phyloP scores from a whole-genome alignment of 2,888 invertebrate species.

The Agrotis segetum region DNA sequence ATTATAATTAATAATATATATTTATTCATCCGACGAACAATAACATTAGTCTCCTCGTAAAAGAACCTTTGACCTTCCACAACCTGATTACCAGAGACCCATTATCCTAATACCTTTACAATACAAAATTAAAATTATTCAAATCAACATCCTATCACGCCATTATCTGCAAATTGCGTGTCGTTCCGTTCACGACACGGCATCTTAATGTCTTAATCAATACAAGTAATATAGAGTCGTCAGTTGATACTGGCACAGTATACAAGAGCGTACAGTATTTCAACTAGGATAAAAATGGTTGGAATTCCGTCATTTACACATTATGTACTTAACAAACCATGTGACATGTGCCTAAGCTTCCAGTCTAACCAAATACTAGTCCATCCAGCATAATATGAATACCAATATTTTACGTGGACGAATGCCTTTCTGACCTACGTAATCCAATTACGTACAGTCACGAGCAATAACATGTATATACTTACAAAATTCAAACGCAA shows the following conservation, averaged over 20 bases:
- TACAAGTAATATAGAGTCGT: constrained; percentile 42
- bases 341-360: too few relatives aligned
- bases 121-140: constrained; percentile 24
- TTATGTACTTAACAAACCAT: neutral
- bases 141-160: constrained; percentile 2
- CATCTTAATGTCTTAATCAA: constrained; percentile 58
- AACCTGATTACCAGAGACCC: constrained; percentile 3
- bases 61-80: neutral
- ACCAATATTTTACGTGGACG: too few relatives aligned
- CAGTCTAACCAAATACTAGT: too few relatives aligned
- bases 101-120: neutral
- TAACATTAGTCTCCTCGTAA: neutral
- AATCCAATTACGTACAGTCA: too few relatives aligned
- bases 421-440: too few relatives aligned
- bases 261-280: neutral
- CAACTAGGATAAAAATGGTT: neutral
- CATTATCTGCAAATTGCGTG: constrained; percentile 42
- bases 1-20: too few relatives aligned
- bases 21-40: neutral
- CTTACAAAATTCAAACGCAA: too few relatives aligned
- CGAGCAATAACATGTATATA: too few relatives aligned
- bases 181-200: constrained; percentile 14
- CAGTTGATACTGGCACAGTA: neutral
- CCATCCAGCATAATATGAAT: too few relatives aligned
- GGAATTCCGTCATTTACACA: neutral